phyloP scores from a whole-genome alignment of 1,140 invertebrate species.

The Diorhabda elongata region DNA sequence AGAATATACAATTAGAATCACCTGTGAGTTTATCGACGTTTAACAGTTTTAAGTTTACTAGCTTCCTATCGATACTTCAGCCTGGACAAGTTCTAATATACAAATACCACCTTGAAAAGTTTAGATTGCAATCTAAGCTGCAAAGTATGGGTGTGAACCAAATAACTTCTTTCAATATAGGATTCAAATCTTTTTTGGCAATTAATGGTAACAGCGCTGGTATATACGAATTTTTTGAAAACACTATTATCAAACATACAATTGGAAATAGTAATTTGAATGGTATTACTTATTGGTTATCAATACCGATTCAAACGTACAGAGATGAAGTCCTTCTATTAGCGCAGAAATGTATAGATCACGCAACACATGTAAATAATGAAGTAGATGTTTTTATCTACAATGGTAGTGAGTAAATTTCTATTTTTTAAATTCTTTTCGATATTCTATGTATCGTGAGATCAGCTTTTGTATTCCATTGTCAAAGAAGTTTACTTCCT shows the following conservation, averaged over 20 bases:
- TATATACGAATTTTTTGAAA: conserved; percentile 47
- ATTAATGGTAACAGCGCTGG: conserved; percentile 45
- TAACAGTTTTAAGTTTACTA: conserved; percentile 10
- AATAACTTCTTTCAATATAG: conserved; percentile 44
- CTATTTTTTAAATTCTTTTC: not conserved
- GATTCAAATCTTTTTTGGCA: conserved; percentile 48
- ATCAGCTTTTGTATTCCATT: too few relatives aligned
- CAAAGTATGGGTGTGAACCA: conserved; percentile 20
- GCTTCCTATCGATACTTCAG: conserved; percentile 35
- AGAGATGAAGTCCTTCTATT: conserved; percentile 51
- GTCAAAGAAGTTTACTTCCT: too few relatives aligned
- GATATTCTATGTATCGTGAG: too few relatives aligned
- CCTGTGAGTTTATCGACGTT: conserved; percentile 13
- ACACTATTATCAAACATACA: conserved; percentile 40
- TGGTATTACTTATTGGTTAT: conserved; percentile 42
- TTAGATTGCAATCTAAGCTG: conserved; percentile 26
- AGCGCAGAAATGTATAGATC: conserved; percentile 49
- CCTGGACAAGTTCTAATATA: conserved; percentile 29
- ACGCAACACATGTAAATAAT: conserved; percentile 45
- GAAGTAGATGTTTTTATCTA: conserved; percentile 51
- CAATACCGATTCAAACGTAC: conserved; percentile 48
- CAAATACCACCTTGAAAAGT: conserved; percentile 29
- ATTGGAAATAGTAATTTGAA: conserved; percentile 34
- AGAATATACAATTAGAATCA: conserved; percentile 17
- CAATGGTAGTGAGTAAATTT: conserved; percentile 39